Conservation (phyloP, 2,888 invertebrate species). For the Ochropleura plecta region DNA sequence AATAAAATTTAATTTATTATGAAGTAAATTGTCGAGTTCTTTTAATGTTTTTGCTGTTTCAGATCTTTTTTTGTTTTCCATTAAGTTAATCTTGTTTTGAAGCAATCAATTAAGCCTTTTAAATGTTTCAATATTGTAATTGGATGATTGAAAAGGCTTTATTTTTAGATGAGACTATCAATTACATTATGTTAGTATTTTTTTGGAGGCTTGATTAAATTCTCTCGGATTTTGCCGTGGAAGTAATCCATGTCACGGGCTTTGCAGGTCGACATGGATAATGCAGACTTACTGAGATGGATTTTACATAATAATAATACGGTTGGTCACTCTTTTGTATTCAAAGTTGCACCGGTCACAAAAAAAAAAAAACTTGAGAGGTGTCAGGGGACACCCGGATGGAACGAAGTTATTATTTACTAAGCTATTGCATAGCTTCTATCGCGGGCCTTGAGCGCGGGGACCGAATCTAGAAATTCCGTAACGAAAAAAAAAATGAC, state of each 20-base stretch:
- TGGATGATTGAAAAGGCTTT: background rate
- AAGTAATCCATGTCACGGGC: background rate
- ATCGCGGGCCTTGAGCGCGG: no score
- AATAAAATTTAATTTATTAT: constrained; percentile 61
- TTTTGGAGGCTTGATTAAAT: background rate
- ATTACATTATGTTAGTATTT: background rate
- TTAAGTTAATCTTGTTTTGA: constrained; percentile 35
- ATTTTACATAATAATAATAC: background rate
- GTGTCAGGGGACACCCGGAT: no score
- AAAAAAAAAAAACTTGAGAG: no score
- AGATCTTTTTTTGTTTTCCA: constrained; percentile 16
- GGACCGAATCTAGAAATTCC: no score
- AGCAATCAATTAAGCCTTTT: constrained; percentile 20
- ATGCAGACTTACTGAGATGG: background rate
- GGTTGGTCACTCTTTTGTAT: background rate
- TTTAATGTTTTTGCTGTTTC: constrained; percentile 35
- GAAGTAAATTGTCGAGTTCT: constrained; percentile 58
- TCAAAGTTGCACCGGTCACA: no score
- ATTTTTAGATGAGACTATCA: background rate
- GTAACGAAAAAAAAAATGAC: no score
- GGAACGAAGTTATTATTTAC: no score
- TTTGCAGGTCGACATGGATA: no score
- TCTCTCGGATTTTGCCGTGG: background rate
- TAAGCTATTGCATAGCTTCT: no score
- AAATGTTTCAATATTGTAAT: constrained; percentile 26